Base-by-base conservation (phyloP, 2,888 invertebrate genomes). In the Ecdyonurus torrentis region DNA sequence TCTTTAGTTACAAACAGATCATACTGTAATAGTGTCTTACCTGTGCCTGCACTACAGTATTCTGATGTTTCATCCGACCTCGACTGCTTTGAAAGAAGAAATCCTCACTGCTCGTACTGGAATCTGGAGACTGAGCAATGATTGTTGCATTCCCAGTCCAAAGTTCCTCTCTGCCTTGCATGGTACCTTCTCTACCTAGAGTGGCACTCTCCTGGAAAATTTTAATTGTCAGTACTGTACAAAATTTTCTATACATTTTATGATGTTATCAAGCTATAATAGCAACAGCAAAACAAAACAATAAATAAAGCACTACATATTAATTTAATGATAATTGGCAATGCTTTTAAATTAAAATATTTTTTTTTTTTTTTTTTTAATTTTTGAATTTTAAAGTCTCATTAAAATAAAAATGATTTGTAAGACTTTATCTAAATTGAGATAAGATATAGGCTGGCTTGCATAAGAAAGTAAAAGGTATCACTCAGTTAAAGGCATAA, bases 151-250 rank as follows among this genome's bases (percentile, higher is more conserved):
- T 70, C 25, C 68, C 65, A 63, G 69, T 69, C 70, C 70, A 71
- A 2, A 70, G 63, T 63, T 71, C 70, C 52, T 71, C 70, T 58
- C 65, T 64, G 20, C 69, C 69, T 61, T 69, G 68, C 61, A 71
- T 62, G 19, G 70, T 70, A 24, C 67, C 70, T 52, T 69, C 69
- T 53, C 69, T 64, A 5, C 70, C 70, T 22, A 71, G 59, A 20
- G 70, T 69, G 10, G 69, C 70, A 15, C 53, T 64, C 5, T 58
- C 65, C 7, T 55, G 19, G 7, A 55, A 37, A 37, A 37, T 5
- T 37, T 37, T n/a, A n/a, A 15, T 37, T 59, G 23, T 23, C 10
- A 3, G 59, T 7, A 22, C 59, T 23, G 22, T 24, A 22, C 24
- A n/a, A n/a, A n/a, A n/a, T n/a, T n/a, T n/a, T n/a, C n/a, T n/a